phyloP scores from a whole-genome alignment of 1,140 invertebrate species.

The Pseudomyrmex cubaensis region DNA sequence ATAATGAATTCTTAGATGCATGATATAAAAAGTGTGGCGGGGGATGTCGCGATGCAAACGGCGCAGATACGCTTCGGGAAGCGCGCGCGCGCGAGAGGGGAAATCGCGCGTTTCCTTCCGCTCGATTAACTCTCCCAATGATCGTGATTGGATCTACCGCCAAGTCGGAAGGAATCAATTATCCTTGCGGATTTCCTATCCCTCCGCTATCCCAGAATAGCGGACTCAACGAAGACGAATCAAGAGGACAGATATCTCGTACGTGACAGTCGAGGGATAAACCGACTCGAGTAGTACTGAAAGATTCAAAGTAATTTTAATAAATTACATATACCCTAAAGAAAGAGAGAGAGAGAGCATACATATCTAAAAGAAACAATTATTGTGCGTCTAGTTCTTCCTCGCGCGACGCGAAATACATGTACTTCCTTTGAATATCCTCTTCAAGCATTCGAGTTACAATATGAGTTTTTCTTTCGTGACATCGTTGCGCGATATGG shows the following conservation, averaged over 20 bases:
- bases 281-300: not conserved
- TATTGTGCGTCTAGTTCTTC: too few species aligned
- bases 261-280: not conserved
- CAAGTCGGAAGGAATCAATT: conserved; percentile 69
- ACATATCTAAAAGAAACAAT: too few species aligned
- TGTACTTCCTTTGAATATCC: not conserved
- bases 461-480: not conserved
- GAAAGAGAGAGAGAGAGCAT: too few species aligned
- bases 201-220: not conserved
- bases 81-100: conserved; percentile 39
- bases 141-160: conserved; percentile 70
- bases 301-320: conserved; percentile 27
- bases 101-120: conserved; percentile 65
- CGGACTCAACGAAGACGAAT: conserved; percentile 53
- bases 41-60: conserved; percentile 38
- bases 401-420: too few species aligned
- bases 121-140: conserved; percentile 68
- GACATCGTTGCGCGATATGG: conserved; percentile 27
- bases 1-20: conserved; percentile 29
- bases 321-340: not conserved
- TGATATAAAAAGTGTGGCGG: conserved; percentile 11
- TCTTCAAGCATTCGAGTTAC: conserved; percentile 11
- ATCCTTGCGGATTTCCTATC: conserved; percentile 56
- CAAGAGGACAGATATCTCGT: conserved; percentile 16
- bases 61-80: conserved; percentile 30